Percentiles rank a stretch among this genome's conserved stretches.
These are phyloP conservation scores for Danio albolineatus DNA, from an alignment of 2,797 vertebrate genomes.

Conservation along the genomic window DNA sequence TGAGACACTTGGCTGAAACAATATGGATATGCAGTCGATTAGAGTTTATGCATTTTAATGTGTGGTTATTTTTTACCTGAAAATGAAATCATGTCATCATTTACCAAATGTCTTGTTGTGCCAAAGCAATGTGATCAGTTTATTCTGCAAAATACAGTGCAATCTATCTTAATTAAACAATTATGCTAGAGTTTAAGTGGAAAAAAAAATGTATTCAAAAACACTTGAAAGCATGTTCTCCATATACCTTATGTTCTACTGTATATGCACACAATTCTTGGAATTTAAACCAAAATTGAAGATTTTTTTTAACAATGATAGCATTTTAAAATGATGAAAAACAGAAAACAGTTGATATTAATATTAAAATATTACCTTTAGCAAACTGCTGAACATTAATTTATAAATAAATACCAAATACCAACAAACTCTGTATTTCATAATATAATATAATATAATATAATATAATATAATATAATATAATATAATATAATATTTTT, in stretches of 20 bases:
- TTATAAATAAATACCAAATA: no score
- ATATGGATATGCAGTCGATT: conserved; percentile 1
- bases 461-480: background rate
- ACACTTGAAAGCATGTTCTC: no score
- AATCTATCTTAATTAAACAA: background rate
- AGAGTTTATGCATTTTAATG: background rate
- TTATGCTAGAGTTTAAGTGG: background rate
- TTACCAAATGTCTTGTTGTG: background rate
- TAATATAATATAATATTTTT: no score
- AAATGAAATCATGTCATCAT: background rate
- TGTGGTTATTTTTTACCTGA: background rate
- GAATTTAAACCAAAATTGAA: no score
- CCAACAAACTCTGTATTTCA: no score
- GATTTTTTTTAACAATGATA: no score
- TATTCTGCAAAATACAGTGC: background rate
- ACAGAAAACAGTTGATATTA: no score
- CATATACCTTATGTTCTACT: no score
- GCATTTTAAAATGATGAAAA: no score
- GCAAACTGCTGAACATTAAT: no score
- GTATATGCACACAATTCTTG: no score
- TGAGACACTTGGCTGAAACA: background rate
- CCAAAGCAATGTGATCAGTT: background rate
- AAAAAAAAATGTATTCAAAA: background rate
- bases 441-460: background rate
- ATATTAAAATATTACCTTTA: no score